Evolutionary conservation across 2,113 vertebrate species (phyloP).

Genomic region (Formicarius rufipectus): DNA sequence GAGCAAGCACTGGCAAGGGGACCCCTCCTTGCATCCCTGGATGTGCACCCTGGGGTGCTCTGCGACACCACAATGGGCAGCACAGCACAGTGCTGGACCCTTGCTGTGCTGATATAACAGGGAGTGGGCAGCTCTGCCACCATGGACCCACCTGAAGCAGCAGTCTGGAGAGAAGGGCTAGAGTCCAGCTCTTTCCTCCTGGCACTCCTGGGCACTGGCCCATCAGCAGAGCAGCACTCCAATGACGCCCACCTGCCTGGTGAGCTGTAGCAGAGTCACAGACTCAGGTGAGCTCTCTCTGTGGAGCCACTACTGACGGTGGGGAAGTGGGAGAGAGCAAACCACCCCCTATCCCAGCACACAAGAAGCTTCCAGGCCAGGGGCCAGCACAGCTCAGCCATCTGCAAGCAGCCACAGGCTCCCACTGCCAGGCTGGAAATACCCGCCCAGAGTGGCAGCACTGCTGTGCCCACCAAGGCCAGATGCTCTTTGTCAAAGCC

Average conservation of each 20-base stretch:
- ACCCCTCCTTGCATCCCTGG: rapidly evolving
- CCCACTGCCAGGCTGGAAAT: background rate
- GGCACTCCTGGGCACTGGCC: background rate
- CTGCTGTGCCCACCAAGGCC: rapidly evolving
- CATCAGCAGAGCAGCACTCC: background rate
- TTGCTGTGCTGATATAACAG: rapidly evolving
- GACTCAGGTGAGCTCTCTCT: background rate
- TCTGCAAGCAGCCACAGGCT: background rate
- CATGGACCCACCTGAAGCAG: background rate
- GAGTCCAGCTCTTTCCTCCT: background rate
- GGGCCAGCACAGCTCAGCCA: background rate
- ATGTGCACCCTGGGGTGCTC: no score
- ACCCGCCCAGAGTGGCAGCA: rapidly evolving
- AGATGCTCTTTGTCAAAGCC: background rate
- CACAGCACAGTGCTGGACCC: rapidly evolving
- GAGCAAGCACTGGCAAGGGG: rapidly evolving
- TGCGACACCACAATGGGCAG: background rate
- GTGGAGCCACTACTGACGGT: background rate
- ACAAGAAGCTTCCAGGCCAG: background rate
- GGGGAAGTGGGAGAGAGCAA: background rate
- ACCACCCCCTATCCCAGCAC: background rate
- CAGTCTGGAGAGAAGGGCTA: background rate
- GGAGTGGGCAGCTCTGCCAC: background rate
- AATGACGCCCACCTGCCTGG: rapidly evolving
- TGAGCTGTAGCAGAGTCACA: background rate